phyloP scores from a whole-genome alignment of 2,888 invertebrate species.

The Cerceris rybyensis region DNA sequence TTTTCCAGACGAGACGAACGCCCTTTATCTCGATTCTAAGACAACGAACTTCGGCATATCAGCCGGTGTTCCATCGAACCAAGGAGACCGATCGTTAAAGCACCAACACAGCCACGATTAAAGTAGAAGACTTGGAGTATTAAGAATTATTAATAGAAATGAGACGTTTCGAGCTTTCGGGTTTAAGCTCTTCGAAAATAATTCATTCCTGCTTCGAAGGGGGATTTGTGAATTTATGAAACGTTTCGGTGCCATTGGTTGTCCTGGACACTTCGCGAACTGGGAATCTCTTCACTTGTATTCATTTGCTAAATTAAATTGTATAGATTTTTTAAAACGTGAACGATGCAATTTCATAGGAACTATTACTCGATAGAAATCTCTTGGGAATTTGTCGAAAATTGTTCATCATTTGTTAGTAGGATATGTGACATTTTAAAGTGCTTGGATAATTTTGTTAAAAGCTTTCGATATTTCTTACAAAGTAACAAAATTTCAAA shows the following conservation, averaged over 20 bases:
- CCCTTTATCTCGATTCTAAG: constrained; percentile 48
- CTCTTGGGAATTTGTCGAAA: no score
- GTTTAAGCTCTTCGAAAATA: not conserved
- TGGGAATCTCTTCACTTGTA: no score
- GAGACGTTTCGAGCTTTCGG: not conserved
- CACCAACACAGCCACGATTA: constrained; percentile 21
- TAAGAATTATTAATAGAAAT: constrained; percentile 14
- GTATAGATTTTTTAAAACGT: not conserved
- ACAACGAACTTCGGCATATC: constrained; percentile 40
- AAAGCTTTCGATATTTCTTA: no score
- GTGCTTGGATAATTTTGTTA: no score
- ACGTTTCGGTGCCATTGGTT: not conserved
- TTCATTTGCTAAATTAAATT: not conserved
- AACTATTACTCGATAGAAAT: no score
- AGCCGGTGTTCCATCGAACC: constrained; percentile 7
- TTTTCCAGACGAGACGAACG: constrained; percentile 18
- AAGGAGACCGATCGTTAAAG: constrained; percentile 37
- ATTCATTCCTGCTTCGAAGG: not conserved
- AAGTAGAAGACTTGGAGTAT: constrained; percentile 21
- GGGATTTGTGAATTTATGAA: no score
- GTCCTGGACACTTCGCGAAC: no score
- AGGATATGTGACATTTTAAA: no score
- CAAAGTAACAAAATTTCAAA: no score
- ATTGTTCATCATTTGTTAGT: no score
- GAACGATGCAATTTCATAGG: no score